These are phyloP conservation scores for Perodicticus potto DNA, from an alignment of 2,797 vertebrate genomes.

Conservation along the genomic window DNA sequence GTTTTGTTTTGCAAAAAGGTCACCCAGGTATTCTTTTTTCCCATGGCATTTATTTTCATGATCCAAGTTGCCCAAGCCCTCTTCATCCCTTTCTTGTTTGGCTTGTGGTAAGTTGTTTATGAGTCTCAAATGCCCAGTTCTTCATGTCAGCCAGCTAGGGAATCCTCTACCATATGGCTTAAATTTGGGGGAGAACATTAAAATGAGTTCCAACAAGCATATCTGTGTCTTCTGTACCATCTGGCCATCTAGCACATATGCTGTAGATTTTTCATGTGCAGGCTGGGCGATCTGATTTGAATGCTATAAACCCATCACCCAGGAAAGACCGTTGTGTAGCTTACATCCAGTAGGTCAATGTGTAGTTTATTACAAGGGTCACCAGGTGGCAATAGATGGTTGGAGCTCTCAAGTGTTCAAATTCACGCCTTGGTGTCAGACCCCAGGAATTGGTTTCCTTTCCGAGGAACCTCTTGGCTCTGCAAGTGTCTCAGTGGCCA, in stretches of 20 bases:
- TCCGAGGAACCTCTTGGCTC: not conserved
- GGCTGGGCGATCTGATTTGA: not conserved
- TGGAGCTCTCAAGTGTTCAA: not conserved
- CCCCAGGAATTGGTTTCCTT: not conserved
- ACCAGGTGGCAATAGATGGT: not conserved
- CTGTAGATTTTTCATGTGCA: not conserved
- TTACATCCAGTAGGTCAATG: not conserved
- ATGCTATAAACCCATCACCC: not conserved
- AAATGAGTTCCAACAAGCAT: slow-evolving; percentile 25
- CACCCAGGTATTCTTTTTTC: not conserved
- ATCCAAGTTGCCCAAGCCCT: not conserved
- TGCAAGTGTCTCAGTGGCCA: not conserved
- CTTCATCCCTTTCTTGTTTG: not conserved
- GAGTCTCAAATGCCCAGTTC: not conserved
- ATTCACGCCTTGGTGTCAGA: not conserved
- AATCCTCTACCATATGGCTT: slow-evolving; percentile 53
- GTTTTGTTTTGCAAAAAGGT: slow-evolving; percentile 48
- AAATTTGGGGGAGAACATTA: not conserved
- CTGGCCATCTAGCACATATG: slow-evolving; percentile 16
- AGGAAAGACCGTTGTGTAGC: not conserved
- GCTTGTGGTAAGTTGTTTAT: not conserved
- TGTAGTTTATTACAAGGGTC: not conserved
- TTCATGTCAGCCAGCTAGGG: not conserved
- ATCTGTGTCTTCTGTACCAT: slow-evolving; percentile 52
- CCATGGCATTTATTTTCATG: not conserved